Evolutionary conservation across 2,113 vertebrate genomes (phyloP).

Genomic region (Piliocolobus tephrosceles): DNA sequence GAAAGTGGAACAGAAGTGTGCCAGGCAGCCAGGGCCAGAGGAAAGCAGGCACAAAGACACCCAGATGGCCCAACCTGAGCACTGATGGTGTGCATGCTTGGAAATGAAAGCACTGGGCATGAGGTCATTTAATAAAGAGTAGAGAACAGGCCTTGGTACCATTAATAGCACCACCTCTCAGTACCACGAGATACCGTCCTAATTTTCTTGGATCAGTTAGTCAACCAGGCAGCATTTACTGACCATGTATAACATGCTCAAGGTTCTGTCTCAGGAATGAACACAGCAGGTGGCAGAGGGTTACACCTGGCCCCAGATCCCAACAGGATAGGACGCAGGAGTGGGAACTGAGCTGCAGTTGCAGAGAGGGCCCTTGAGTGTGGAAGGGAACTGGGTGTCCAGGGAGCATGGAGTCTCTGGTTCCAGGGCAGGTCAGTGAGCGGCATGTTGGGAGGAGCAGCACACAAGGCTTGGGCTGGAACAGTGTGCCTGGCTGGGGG

Average conservation of each 20-base stretch:
- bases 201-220: background rate
- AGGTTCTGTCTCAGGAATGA: background rate
- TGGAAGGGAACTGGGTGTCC: background rate
- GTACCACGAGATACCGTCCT: background rate
- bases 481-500: background rate
- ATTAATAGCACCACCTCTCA: background rate
- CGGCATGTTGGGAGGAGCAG: background rate
- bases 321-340: background rate
- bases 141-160: background rate
- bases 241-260: accelerated
- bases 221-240: background rate
- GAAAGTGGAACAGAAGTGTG: background rate
- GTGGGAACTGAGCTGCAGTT: background rate
- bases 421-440: background rate
- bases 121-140: background rate
- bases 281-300: background rate
- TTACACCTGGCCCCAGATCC: too few relatives aligned
- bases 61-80: background rate
- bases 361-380: background rate
- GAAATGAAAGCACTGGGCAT: background rate
- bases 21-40: background rate
- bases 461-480: background rate
- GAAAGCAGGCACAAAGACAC: background rate
- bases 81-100: background rate
- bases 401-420: background rate